Base-by-base conservation (phyloP, 2,113 vertebrate species). In the Gavialis gangeticus region DNA sequence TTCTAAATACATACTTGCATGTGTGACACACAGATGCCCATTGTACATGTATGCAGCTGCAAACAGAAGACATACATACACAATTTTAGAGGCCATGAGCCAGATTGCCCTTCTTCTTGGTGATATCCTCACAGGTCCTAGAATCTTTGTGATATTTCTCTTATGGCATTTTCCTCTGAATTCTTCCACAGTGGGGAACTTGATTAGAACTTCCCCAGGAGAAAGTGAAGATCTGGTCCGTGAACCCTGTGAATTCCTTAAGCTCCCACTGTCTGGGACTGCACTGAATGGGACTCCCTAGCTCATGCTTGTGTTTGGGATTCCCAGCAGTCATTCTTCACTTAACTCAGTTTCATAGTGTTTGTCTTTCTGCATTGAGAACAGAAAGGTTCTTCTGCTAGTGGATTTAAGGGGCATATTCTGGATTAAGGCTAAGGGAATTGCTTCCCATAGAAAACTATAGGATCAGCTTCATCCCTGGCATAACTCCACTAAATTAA, bases 321-420 rank as follows among this genome's bases (percentile, higher is more conserved):
- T 66, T 95, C 91, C 78, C 55, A 66, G 79, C 30, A 88, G 69
- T 79, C 46, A 58, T 73, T 59, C 79, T 88, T 94, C 82, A 90
- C 64, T 46, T 46, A 46, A 46, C 46, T 46, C 46, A 46, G 46
- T 46, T 46, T 46, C 46, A 46, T 46, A 9, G 7, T 46, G 8
- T 46, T 46, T 6, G 46, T 46, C 69, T 79, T 85, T 64, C 57
- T 95, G 66, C 55, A 21, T 8, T 92, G 71, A 88, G 90, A 84
- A 14, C 84, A 58, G 64, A 34, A 92, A 88, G 16, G 77, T 84
- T 57, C 34, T 89, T 75, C 85, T 93, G 77, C 60, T 91, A 84
- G 87, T 64, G 75, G 91, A 76, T 84, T 89, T 17, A 15, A 88
- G 64, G 25, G 87, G 19, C 60, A 24, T 55, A 46, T 28, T 17